These are phyloP conservation scores for Torymus aiolomorphi DNA, from an alignment of 2,888 invertebrate genomes.

Conservation along the genomic window DNA sequence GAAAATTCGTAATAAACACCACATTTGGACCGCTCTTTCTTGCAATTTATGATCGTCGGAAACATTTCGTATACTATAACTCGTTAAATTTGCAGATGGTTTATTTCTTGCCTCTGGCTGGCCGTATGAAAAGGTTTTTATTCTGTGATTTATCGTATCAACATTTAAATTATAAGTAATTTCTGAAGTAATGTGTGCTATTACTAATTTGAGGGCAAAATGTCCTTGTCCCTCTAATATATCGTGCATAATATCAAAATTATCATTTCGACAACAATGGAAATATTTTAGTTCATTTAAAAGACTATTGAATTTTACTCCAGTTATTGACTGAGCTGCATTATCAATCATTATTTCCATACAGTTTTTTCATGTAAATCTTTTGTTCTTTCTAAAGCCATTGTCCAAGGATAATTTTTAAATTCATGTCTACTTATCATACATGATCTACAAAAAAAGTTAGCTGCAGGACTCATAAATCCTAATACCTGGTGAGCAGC, in stretches of 20 bases:
- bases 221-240: background rate
- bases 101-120: background rate
- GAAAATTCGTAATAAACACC: slow-evolving; percentile 55
- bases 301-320: slow-evolving; percentile 19
- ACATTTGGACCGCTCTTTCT: slow-evolving; percentile 53
- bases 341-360: too few relatives aligned
- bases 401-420: background rate
- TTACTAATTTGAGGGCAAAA: slow-evolving; percentile 4
- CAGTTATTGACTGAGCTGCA: too few relatives aligned
- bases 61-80: background rate
- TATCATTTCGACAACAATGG: too few relatives aligned
- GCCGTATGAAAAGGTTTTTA: slow-evolving; percentile 25
- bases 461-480: slow-evolving; percentile 48
- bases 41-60: slow-evolving; percentile 36
- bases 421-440: slow-evolving; percentile 26
- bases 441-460: slow-evolving; percentile 53
- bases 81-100: too few relatives aligned
- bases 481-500: slow-evolving; percentile 49
- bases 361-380: too few relatives aligned
- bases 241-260: background rate
- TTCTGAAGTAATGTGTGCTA: background rate
- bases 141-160: background rate
- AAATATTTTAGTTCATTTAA: slow-evolving; percentile 40
- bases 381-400: background rate
- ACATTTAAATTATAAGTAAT: background rate